Conservation (phyloP, 2,797 vertebrate genomes). For the Lagorchestes hirsutus region DNA sequence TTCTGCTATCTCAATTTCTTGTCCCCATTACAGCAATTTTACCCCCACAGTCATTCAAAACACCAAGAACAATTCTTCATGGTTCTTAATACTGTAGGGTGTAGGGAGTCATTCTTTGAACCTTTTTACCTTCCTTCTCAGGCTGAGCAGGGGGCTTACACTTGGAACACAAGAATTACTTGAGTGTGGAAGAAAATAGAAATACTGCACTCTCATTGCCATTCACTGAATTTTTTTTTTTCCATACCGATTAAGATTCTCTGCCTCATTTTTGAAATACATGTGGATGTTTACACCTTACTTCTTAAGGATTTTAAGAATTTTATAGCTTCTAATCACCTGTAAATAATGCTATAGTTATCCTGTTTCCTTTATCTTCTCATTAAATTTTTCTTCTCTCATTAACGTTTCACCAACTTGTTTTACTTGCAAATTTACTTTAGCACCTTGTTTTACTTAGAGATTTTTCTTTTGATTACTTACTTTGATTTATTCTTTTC, state of each 20-base stretch:
- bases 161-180: not conserved
- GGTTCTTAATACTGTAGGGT: not conserved
- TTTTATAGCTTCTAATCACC: not conserved
- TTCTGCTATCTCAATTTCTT: not conserved
- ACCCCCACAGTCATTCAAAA: not conserved
- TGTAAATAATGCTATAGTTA: not conserved
- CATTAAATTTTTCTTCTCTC: not conserved
- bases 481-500: not conserved
- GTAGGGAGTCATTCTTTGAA: not conserved
- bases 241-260: not conserved
- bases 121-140: not conserved
- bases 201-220: not conserved
- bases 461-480: not conserved
- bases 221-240: not conserved
- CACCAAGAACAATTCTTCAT: not conserved
- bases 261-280: not conserved
- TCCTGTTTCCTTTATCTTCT: not conserved
- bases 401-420: not conserved
- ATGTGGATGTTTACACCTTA: not conserved
- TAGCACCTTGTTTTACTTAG: not conserved
- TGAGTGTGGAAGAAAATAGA: not conserved
- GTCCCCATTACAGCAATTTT: not conserved
- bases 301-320: not conserved
- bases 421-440: not conserved
- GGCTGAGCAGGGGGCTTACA: fast-evolving